Percentiles rank a stretch among this genome's conserved stretches.
These are phyloP conservation scores for Chloropsis hardwickii DNA, from an alignment of 2,113 vertebrate genomes.

Conservation along the genomic window DNA sequence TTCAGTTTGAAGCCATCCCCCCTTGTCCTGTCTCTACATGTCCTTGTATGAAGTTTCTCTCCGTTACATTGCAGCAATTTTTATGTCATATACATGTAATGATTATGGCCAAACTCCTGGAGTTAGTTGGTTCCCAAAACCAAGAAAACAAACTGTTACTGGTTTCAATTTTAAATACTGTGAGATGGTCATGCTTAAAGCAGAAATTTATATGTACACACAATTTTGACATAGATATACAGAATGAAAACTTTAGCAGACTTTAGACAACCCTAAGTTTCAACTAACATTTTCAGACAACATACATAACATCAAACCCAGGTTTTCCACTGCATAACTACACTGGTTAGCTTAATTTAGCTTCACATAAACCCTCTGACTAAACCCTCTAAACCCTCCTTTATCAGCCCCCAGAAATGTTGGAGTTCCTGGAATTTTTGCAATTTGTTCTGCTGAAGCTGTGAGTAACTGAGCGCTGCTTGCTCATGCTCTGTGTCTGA, in stretches of 20 bases:
- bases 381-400: neutral
- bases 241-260: neutral
- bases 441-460: neutral
- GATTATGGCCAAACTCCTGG: neutral
- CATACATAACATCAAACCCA: neutral
- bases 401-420: neutral
- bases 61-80: neutral
- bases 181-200: neutral
- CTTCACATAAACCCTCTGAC: neutral
- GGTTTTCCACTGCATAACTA: neutral
- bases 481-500: neutral
- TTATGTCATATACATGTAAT: neutral
- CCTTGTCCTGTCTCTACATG: neutral
- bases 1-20: neutral
- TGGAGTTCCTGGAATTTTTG: neutral
- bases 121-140: neutral
- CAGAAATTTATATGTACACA: neutral
- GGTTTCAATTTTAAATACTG: neutral
- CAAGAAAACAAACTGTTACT: neutral
- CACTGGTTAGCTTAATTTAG: neutral
- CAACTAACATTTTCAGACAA: neutral
- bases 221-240: neutral
- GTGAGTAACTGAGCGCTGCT: neutral
- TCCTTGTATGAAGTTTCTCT: neutral
- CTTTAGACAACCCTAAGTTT: neutral